Percentiles rank a stretch among this genome's conserved stretches.
These are phyloP conservation scores for Triplophysa siluroides DNA, from an alignment of 2,113 vertebrate species.

Conservation along the genomic window DNA sequence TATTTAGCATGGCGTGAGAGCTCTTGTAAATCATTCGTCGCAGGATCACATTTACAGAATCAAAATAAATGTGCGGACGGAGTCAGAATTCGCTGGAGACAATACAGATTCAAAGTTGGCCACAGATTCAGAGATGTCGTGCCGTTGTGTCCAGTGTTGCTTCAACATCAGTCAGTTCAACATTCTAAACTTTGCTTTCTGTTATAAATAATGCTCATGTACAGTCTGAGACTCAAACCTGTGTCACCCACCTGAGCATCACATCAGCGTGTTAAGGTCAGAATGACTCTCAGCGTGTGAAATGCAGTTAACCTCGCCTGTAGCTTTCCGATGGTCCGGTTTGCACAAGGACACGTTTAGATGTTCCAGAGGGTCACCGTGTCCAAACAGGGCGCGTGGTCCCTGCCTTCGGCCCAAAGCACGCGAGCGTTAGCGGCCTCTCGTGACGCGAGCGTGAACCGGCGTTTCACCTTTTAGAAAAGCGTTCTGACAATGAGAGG, in stretches of 20 bases:
- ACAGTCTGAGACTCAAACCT: too few relatives aligned
- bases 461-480: constrained; percentile 16
- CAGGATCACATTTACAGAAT: constrained; percentile 17
- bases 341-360: constrained; percentile 20
- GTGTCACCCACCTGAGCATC: too few relatives aligned
- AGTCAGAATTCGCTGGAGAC: too few relatives aligned
- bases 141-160: too few relatives aligned
- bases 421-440: not conserved
- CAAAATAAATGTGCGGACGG: constrained; percentile 9
- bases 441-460: constrained; percentile 6
- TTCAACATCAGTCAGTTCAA: too few relatives aligned
- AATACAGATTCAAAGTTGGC: too few relatives aligned
- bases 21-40: constrained; percentile 20
- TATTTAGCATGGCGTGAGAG: not conserved
- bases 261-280: too few relatives aligned
- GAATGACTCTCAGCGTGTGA: not conserved
- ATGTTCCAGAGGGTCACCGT: not conserved
- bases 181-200: too few relatives aligned
- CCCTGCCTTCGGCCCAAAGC: constrained; percentile 10
- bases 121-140: too few relatives aligned
- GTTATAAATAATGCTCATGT: too few relatives aligned
- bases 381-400: not conserved
- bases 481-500: constrained; percentile 24
- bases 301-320: not conserved
- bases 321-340: not conserved